Conservation (phyloP, 2,797 vertebrate genomes). For the Anas flavirostris region DNA sequence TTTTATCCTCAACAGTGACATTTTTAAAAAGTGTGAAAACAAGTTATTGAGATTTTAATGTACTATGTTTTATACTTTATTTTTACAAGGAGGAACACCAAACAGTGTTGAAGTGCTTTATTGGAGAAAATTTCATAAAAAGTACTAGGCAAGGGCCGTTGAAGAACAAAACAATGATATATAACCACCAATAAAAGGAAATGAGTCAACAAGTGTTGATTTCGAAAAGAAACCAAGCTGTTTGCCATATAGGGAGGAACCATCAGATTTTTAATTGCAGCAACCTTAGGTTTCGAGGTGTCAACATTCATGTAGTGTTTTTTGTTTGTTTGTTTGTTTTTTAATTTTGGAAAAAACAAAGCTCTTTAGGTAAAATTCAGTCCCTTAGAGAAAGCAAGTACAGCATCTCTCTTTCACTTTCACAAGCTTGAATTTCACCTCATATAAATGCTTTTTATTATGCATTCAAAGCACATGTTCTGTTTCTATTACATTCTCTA, state of each 20-base stretch:
- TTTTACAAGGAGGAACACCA: slow-evolving; percentile 7
- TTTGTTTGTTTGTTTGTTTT: too few species aligned
- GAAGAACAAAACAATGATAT: slow-evolving; percentile 16
- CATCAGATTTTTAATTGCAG: neutral
- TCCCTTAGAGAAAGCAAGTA: neutral
- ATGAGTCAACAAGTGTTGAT: neutral
- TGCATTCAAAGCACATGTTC: slow-evolving; percentile 20
- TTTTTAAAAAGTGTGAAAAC: neutral
- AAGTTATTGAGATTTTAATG: neutral
- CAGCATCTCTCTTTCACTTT: neutral
- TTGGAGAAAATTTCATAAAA: neutral
- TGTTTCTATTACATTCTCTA: neutral
- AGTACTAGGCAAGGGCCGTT: neutral
- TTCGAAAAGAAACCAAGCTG: neutral
- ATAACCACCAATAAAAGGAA: neutral
- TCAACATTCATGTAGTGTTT: neutral
- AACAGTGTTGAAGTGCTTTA: neutral
- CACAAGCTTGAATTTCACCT: slow-evolving; percentile 38
- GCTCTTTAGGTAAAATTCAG: neutral
- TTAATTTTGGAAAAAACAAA: neutral
- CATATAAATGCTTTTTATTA: slow-evolving; percentile 31
- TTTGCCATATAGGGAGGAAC: neutral
- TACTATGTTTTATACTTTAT: neutral
- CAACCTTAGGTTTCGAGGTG: neutral
- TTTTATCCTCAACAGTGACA: neutral